phyloP scores from a whole-genome alignment of 2,888 invertebrate species.

The Corbicula japonica region DNA sequence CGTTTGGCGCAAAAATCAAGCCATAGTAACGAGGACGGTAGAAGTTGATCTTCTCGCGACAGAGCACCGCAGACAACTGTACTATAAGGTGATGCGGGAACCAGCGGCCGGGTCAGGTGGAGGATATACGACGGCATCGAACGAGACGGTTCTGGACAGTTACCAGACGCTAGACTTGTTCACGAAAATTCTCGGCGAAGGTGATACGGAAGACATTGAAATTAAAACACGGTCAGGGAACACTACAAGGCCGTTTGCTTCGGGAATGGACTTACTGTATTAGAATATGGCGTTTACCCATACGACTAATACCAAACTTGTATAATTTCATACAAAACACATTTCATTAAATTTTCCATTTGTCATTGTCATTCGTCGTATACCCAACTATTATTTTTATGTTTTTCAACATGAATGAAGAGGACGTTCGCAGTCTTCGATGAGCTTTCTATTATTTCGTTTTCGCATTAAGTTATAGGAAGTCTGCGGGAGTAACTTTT shows the following conservation, averaged over 20 bases:
- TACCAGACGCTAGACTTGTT: slow-evolving; percentile 85
- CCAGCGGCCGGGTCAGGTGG: slow-evolving; percentile 52
- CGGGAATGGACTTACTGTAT: slow-evolving; percentile 74
- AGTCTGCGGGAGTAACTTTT: no score
- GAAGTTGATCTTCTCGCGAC: slow-evolving; percentile 85
- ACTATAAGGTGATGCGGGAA: slow-evolving; percentile 81
- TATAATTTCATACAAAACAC: no score
- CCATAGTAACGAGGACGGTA: slow-evolving; percentile 84
- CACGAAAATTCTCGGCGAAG: slow-evolving; percentile 83
- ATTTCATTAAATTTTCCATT: no score
- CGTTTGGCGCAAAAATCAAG: slow-evolving; percentile 85
- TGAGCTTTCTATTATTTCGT: no score
- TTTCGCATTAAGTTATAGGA: no score
- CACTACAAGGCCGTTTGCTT: slow-evolving; percentile 65
- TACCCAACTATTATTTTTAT: no score
- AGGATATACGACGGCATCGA: slow-evolving; percentile 36
- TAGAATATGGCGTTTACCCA: no score
- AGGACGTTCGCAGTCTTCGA: no score
- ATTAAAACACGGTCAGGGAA: slow-evolving; percentile 69
- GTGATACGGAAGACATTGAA: slow-evolving; percentile 77
- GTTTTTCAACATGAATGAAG: no score
- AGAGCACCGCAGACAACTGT: slow-evolving; percentile 82
- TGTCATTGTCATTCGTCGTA: no score
- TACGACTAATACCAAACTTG: no score
- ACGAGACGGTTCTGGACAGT: slow-evolving; percentile 79